Conservation (phyloP, 2,113 vertebrate genomes). For the Jaculus jaculus region DNA sequence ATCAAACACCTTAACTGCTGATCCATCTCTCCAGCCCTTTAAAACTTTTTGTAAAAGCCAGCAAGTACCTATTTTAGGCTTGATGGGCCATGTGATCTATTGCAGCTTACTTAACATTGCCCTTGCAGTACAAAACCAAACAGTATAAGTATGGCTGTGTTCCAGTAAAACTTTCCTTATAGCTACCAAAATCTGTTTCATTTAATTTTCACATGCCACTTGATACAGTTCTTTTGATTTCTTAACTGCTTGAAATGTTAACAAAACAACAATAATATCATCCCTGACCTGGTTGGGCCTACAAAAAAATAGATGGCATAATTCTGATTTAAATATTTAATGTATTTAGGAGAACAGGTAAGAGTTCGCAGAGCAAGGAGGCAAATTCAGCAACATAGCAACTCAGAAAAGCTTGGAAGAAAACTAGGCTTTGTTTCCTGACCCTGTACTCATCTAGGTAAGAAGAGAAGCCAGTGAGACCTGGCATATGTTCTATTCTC, state of each 20-base stretch:
- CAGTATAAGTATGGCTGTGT: not conserved
- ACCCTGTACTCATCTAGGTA: not conserved
- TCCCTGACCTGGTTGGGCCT: not conserved
- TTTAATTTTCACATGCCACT: constrained; percentile 1
- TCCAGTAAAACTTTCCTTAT: constrained; percentile 42
- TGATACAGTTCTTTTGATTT: not conserved
- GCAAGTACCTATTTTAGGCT: not conserved
- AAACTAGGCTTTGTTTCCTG: not conserved
- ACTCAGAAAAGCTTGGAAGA: not conserved
- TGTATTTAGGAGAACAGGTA: not conserved
- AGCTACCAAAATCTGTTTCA: constrained; percentile 25
- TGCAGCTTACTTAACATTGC: not conserved
- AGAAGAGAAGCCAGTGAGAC: not conserved
- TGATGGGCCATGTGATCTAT: not conserved
- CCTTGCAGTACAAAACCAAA: not conserved
- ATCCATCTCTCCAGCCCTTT: too few relatives aligned
- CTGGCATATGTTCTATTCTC: not conserved
- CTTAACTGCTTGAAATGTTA: not conserved
- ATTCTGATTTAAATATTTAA: constrained; percentile 17
- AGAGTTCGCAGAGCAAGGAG: not conserved
- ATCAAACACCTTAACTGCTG: too few relatives aligned
- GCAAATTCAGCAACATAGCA: not conserved
- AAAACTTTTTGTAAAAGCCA: not conserved
- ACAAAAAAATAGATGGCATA: not conserved
- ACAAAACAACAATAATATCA: not conserved